Conservation (phyloP, 2,888 invertebrate species). For the Dascillus cervinus region DNA sequence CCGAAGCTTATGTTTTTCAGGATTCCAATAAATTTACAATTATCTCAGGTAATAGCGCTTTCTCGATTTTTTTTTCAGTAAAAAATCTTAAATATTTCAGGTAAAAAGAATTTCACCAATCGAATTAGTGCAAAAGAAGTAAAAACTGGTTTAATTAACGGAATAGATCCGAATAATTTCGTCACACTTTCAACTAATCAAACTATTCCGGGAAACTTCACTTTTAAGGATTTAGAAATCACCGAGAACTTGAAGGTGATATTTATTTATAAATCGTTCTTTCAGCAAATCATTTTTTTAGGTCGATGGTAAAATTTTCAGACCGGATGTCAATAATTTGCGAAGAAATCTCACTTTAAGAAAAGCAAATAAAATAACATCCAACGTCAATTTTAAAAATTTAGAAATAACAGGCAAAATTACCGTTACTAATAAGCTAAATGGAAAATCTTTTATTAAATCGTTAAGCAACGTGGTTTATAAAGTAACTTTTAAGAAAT, state of each 20-base stretch:
- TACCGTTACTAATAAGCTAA: slow-evolving; percentile 39
- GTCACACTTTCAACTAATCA: slow-evolving; percentile 44
- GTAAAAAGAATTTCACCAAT: slow-evolving; percentile 43
- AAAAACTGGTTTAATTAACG: slow-evolving; percentile 42
- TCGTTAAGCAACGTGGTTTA: slow-evolving; percentile 45
- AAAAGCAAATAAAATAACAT: slow-evolving; percentile 37
- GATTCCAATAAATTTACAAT: slow-evolving; percentile 30
- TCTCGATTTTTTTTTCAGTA: slow-evolving; percentile 2
- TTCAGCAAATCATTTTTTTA: slow-evolving; percentile 25
- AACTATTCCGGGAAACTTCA: slow-evolving; percentile 40
- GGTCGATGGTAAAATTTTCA: slow-evolving; percentile 46
- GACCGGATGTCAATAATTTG: slow-evolving; percentile 38
- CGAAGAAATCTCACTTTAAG: slow-evolving; percentile 43
- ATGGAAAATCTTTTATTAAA: slow-evolving; percentile 36
- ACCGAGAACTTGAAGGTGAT: slow-evolving; percentile 39
- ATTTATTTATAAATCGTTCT: neutral
- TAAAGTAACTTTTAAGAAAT: slow-evolving; percentile 30
- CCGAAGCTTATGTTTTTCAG: slow-evolving; percentile 44
- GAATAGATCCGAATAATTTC: slow-evolving; percentile 40
- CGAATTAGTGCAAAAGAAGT: slow-evolving; percentile 37
- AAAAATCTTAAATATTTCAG: slow-evolving; percentile 27
- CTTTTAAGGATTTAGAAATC: slow-evolving; percentile 47
- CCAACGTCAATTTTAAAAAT: slow-evolving; percentile 43
- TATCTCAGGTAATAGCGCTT: slow-evolving; percentile 34
- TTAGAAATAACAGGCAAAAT: slow-evolving; percentile 47